A percentile compares a stretch with the other conserved stretches of the same genome.
Evolutionary conservation across 2,888 invertebrate genomes (phyloP).

Genomic region (Tetrapedia diversipes): DNA sequence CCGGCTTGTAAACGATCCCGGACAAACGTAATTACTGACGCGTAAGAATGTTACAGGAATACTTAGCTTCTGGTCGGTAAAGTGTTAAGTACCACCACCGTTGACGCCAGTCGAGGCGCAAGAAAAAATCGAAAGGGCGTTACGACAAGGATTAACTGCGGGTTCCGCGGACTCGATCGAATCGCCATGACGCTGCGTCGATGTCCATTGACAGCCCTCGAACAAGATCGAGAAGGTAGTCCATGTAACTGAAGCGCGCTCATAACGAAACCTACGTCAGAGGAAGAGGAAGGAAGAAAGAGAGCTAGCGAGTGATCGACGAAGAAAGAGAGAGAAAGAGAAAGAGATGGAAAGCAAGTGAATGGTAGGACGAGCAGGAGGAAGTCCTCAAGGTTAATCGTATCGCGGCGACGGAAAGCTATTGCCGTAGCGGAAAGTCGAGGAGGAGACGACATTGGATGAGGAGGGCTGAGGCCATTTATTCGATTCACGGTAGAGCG

Average conservation of each 20-base stretch:
- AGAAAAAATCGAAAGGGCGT: slow-evolving; percentile 21
- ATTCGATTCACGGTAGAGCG: slow-evolving; percentile 71
- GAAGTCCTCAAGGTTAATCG: slow-evolving; percentile 73
- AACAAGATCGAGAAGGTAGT: slow-evolving; percentile 53
- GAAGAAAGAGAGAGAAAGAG: slow-evolving; percentile 10
- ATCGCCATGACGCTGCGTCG: slow-evolving; percentile 35
- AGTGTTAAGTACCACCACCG: background rate
- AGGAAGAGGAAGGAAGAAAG: background rate
- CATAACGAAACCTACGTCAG: slow-evolving; percentile 34
- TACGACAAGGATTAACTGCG: slow-evolving; percentile 7
- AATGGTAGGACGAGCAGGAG: slow-evolving; percentile 41
- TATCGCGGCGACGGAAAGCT: slow-evolving; percentile 66
- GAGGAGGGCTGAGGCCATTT: slow-evolving; percentile 64
- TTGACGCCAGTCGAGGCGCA: background rate
- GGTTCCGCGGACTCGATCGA: slow-evolving; percentile 16
- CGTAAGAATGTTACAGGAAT: too few relatives aligned
- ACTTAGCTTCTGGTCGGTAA: too few relatives aligned
- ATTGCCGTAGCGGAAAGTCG: slow-evolving; percentile 63
- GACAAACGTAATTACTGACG: too few relatives aligned
- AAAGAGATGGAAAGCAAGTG: too few relatives aligned
- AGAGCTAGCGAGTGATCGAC: too few relatives aligned
- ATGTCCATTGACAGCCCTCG: slow-evolving; percentile 48
- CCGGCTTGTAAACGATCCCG: too few relatives aligned
- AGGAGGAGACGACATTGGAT: slow-evolving; percentile 54
- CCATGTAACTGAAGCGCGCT: slow-evolving; percentile 52